A percentile compares a stretch with the other conserved stretches of the same genome.
Conservation (phyloP, 2,888 invertebrate species). For the Charanyca ferruginea region DNA sequence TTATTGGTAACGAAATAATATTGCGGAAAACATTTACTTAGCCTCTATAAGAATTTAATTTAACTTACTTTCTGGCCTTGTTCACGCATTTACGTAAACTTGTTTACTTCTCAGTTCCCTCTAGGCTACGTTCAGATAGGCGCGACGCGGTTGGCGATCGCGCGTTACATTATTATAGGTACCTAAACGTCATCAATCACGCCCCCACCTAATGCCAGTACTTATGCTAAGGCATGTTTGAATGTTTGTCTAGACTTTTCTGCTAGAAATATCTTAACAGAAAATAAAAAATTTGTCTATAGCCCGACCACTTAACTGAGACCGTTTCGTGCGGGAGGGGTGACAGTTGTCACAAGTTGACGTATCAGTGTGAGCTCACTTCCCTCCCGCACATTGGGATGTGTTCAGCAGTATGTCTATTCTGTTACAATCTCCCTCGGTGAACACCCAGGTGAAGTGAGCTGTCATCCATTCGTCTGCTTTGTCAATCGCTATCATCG, state of each 20-base stretch:
- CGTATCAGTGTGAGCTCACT: too few species aligned
- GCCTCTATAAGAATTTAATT: conserved; percentile 36
- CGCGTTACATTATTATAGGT: background rate
- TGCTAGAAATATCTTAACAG: too few species aligned
- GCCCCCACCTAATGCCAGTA: background rate
- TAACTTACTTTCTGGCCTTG: conserved; percentile 58
- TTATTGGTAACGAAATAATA: conserved; percentile 29
- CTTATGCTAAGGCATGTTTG: background rate
- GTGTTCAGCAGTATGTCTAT: too few species aligned
- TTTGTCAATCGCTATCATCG: too few species aligned
- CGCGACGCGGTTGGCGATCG: background rate
- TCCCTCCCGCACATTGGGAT: too few species aligned
- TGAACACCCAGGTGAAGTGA: too few species aligned
- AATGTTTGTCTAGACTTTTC: background rate
- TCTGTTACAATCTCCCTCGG: too few species aligned
- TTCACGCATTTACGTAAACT: conserved; percentile 51
- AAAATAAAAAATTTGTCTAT: too few species aligned
- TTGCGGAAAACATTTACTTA: conserved; percentile 45
- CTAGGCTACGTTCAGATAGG: conserved; percentile 25
- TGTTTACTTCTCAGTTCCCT: conserved; percentile 36
- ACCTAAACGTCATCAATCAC: background rate
- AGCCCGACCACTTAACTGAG: too few species aligned
- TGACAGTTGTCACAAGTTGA: too few species aligned
- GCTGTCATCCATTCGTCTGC: too few species aligned
- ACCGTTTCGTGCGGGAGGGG: too few species aligned